These are phyloP conservation scores for Helicoverpa zea DNA, from an alignment of 1,140 invertebrate genomes.

Conservation along the genomic window DNA sequence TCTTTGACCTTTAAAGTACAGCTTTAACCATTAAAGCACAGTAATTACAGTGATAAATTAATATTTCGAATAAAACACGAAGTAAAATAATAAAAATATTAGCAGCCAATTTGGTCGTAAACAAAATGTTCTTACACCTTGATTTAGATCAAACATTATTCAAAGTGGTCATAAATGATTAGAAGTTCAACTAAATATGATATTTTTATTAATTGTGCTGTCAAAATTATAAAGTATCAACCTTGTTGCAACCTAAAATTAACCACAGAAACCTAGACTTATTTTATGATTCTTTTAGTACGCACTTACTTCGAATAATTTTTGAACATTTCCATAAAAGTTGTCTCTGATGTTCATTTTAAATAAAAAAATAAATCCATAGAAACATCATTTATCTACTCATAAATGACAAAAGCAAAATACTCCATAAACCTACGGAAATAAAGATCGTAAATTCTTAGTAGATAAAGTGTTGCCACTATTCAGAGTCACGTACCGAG, in stretches of 20 bases:
- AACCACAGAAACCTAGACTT: too few species aligned
- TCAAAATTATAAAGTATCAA: too few species aligned
- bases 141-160: conserved; percentile 28
- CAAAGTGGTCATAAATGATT: conserved; percentile 7
- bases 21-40: conserved; percentile 7
- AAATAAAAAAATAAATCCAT: too few species aligned
- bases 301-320: too few species aligned
- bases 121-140: conserved; percentile 28
- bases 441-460: neutral
- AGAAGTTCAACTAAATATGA: neutral
- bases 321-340: too few species aligned
- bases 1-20: conserved; percentile 40
- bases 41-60: conserved; percentile 34
- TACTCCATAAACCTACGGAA: neutral
- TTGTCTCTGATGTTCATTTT: too few species aligned
- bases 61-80: conserved; percentile 21
- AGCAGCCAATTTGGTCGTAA: neutral
- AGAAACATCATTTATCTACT: too few species aligned
- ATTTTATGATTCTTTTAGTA: too few species aligned
- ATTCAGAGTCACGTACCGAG: conserved; percentile 29
- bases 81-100: conserved; percentile 32
- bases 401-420: neutral
- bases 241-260: too few species aligned
- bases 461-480: conserved; percentile 17
- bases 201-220: neutral